Conservation (phyloP, 1,140 invertebrate genomes). For the Caenorhabditis inopinata region DNA sequence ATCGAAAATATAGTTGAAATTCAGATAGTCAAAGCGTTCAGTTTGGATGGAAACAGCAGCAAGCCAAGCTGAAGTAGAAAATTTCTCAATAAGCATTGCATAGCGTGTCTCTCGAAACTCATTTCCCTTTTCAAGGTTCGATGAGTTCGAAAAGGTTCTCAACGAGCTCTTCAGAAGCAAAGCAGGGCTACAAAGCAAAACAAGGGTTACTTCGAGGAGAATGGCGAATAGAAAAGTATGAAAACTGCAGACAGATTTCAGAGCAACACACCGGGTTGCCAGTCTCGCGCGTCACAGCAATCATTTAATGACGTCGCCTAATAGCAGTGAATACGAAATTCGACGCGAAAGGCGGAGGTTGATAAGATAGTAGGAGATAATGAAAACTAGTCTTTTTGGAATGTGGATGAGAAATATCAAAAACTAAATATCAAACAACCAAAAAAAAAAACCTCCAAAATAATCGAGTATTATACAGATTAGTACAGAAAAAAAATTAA, state of each 20-base stretch:
- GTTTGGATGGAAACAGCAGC: background rate
- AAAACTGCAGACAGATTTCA: too few relatives aligned
- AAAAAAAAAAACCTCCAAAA: background rate
- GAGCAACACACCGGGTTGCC: background rate
- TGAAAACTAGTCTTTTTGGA: background rate
- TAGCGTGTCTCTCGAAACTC: too few relatives aligned
- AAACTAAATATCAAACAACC: background rate
- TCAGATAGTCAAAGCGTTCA: background rate
- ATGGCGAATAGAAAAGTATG: too few relatives aligned
- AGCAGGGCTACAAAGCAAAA: background rate
- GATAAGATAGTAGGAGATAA: background rate
- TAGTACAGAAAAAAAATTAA: background rate
- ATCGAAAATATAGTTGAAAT: constrained; percentile 8
- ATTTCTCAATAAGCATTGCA: too few relatives aligned
- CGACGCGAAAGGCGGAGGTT: background rate
- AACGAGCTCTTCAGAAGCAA: background rate
- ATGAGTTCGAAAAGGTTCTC: background rate
- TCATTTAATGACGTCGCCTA: background rate
- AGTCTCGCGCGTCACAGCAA: background rate
- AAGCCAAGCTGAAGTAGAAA: too few relatives aligned
- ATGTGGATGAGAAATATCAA: background rate
- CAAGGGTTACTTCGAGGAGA: too few relatives aligned
- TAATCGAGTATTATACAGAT: constrained; percentile 11
- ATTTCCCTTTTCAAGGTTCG: background rate
- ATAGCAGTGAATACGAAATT: background rate